Conservation (phyloP, 2,113 vertebrate species). For the Psittacula cyanocephala region DNA sequence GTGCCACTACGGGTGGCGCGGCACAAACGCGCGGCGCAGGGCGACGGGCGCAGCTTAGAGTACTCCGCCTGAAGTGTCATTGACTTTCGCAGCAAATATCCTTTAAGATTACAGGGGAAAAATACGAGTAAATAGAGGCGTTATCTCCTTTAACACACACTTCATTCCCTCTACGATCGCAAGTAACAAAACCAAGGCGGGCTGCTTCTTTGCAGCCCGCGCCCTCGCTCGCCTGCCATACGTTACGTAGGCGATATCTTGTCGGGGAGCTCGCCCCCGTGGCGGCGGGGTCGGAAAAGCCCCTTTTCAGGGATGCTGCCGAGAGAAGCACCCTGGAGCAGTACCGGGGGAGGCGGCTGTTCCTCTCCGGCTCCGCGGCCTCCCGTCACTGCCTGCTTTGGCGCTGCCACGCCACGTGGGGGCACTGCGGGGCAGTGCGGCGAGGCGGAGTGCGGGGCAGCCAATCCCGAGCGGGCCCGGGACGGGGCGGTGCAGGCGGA, state of each 20-base stretch:
- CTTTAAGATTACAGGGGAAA: background rate
- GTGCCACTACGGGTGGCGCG: background rate
- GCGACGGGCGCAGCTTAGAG: background rate
- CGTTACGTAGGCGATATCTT: background rate
- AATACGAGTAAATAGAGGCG: background rate
- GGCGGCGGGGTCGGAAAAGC: background rate
- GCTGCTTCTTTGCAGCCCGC: background rate
- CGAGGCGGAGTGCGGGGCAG: conserved; percentile 51
- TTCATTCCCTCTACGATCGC: background rate
- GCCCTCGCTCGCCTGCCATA: background rate
- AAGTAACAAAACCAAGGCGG: background rate
- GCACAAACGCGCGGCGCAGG: background rate
- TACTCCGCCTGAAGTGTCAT: background rate
- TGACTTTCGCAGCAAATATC: background rate
- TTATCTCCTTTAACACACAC: background rate
- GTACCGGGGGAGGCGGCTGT: background rate
- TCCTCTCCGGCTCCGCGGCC: too few species aligned
- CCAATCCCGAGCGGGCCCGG: conserved; percentile 37
- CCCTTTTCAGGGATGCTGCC: background rate
- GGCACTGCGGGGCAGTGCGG: conserved; percentile 66
- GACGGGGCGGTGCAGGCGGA: background rate
- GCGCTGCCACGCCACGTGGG: conserved; percentile 42
- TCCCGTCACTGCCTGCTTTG: background rate
- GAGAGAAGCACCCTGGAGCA: background rate
- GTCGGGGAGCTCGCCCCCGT: background rate